Evolutionary conservation across 2,888 invertebrate species (phyloP).

Genomic region (Sphaeridia pumilis): DNA sequence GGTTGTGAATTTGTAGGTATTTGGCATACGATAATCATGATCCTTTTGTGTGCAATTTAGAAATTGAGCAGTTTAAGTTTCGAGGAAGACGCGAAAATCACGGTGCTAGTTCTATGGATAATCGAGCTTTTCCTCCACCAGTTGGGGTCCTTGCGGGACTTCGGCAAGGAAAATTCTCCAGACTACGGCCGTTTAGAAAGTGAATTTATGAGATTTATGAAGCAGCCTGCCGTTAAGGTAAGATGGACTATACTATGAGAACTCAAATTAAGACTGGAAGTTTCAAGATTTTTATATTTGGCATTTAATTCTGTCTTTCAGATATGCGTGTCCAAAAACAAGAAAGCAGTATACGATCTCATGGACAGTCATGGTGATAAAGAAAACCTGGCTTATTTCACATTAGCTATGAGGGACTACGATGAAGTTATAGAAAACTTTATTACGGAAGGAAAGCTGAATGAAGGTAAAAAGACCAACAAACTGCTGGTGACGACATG

Average conservation of each 20-base stretch:
- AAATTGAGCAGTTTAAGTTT: conserved; percentile 61
- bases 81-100: conserved; percentile 73
- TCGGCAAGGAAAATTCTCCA: conserved; percentile 38
- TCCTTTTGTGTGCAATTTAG: conserved; percentile 34
- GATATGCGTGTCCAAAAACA: conserved; percentile 69
- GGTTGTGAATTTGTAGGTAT: too few relatives aligned
- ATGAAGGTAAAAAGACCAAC: conserved; percentile 36
- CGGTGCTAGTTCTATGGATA: conserved; percentile 90
- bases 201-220: conserved; percentile 65
- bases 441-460: conserved; percentile 56
- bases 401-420: conserved; percentile 78
- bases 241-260: conserved; percentile 1
- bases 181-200: conserved; percentile 54
- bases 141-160: conserved; percentile 57
- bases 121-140: conserved; percentile 83
- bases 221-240: conserved; percentile 55
- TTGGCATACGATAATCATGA: background rate
- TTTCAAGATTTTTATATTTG: background rate
- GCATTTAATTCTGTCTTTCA: conserved; percentile 34
- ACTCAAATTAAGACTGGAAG: background rate
- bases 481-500: background rate
- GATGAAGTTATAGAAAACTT: conserved; percentile 83
- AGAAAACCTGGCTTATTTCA: conserved; percentile 74
- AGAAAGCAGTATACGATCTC: conserved; percentile 72
- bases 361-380: conserved; percentile 92